Conservation (phyloP, 2,113 vertebrate species). For the Turnix velox region DNA sequence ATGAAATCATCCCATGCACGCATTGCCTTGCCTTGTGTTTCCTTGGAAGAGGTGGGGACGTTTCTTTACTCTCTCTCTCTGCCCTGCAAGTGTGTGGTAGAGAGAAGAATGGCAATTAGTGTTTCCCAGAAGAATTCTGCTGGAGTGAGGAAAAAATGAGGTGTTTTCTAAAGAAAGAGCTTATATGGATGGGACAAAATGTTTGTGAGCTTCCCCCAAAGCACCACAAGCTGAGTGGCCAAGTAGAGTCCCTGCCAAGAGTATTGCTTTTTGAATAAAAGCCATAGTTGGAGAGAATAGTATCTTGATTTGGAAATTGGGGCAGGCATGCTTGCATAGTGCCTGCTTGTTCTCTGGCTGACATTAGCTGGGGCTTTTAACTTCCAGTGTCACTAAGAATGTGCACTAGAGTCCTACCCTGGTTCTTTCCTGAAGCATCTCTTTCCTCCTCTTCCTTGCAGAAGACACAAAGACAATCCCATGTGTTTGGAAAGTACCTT, state of each 20-base stretch:
- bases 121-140: neutral
- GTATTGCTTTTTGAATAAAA: neutral
- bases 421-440: neutral
- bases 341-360: neutral
- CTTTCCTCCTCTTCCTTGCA: neutral
- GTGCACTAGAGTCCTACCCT: neutral
- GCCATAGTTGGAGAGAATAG: neutral
- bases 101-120: neutral
- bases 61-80: neutral
- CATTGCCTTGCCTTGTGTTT: neutral
- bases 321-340: neutral
- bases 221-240: neutral
- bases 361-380: neutral
- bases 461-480: neutral
- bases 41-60: neutral
- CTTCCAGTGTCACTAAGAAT: rapidly evolving
- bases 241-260: neutral
- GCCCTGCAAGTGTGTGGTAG: too few relatives aligned
- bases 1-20: neutral
- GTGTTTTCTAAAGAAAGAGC: neutral
- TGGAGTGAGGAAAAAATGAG: neutral
- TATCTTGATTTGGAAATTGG: neutral
- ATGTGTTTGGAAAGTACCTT: neutral
- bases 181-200: neutral
- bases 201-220: neutral